A percentile compares a stretch with the other conserved stretches of the same genome.
Conservation (phyloP, 2,797 vertebrate species). For the Taeniopygia guttata region DNA sequence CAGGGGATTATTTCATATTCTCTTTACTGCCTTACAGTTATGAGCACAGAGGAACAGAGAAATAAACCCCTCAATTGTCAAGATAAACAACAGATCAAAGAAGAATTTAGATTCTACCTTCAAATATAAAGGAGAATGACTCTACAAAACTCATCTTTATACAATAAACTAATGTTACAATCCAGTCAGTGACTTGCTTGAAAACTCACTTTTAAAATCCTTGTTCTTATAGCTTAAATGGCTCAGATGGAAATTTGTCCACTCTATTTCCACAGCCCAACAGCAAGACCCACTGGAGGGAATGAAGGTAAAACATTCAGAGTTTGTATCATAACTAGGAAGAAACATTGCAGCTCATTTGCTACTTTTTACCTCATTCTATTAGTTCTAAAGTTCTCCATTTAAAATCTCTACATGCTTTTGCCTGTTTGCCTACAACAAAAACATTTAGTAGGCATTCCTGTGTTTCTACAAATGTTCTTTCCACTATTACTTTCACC, state of each 20-base stretch:
- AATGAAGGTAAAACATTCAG: background rate
- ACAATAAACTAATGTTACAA: background rate
- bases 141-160: background rate
- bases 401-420: background rate
- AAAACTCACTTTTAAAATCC: background rate
- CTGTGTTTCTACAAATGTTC: background rate
- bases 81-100: conserved; percentile 15
- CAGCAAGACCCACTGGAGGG: background rate
- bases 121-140: background rate
- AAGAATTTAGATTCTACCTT: background rate
- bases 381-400: background rate
- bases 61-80: background rate
- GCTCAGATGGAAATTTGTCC: background rate
- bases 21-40: background rate
- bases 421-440: background rate
- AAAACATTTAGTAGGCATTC: background rate
- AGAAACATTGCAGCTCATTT: background rate
- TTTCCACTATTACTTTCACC: background rate
- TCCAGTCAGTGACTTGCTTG: background rate
- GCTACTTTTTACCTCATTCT: background rate
- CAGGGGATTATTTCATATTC: background rate
- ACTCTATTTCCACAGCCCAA: background rate
- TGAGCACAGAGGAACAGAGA: background rate
- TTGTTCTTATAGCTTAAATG: background rate
- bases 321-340: background rate